These are phyloP conservation scores for Ephydatia muelleri DNA, from an alignment of 37 sponge, comb jelly and placozoan species.

Conservation along the genomic window DNA sequence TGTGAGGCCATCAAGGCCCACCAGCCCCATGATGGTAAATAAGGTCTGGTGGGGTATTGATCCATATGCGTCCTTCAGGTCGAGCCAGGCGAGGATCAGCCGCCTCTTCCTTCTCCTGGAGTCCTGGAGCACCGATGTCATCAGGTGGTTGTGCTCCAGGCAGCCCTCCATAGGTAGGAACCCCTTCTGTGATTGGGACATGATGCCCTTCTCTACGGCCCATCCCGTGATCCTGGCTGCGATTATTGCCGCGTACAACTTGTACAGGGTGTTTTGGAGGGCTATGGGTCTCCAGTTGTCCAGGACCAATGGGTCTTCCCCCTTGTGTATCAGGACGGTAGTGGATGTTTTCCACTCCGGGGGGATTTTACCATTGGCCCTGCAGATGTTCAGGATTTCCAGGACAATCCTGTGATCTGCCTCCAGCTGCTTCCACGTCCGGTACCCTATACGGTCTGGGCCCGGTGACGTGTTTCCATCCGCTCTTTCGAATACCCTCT, in stretches of 20 bases:
- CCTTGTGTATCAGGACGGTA: constrained; percentile 55
- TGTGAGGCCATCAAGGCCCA: too few relatives aligned
- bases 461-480: constrained; percentile 34
- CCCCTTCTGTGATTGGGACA: too few relatives aligned
- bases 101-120: too few relatives aligned
- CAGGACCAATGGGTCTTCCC: background rate
- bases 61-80: too few relatives aligned
- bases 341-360: constrained; percentile 33
- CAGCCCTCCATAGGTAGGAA: too few relatives aligned
- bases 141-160: too few relatives aligned
- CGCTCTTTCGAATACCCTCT: too few relatives aligned
- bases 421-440: constrained; percentile 11
- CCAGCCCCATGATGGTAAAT: too few relatives aligned
- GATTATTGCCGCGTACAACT: constrained; percentile 42
- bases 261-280: constrained; percentile 58
- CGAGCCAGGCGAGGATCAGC: too few relatives aligned
- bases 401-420: background rate
- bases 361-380: background rate
- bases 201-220: background rate
- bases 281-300: constrained; percentile 61
- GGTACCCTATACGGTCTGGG: constrained; percentile 35
- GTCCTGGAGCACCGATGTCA: too few relatives aligned
- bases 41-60: too few relatives aligned
- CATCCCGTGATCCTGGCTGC: constrained; percentile 7
- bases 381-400: constrained; percentile 19